Conservation (phyloP, 2,888 invertebrate species). For the Malthinus flaveolus region DNA sequence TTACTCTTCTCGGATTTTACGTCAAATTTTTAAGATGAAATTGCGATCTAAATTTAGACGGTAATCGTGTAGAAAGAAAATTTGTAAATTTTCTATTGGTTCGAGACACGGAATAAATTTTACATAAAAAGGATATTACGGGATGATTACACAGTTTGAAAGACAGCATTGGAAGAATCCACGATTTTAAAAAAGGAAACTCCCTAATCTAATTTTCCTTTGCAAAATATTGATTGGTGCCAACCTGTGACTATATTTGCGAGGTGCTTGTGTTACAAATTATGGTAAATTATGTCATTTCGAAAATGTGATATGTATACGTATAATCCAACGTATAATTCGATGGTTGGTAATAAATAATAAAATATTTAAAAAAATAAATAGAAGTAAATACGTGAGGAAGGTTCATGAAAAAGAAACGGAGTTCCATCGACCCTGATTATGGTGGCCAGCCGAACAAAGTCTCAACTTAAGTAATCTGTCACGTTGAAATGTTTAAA, state of each 20-base stretch:
- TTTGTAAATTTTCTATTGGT: no score
- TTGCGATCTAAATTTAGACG: no score
- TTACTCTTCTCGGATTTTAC: no score
- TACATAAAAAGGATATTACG: background rate
- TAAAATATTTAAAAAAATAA: constrained; percentile 3
- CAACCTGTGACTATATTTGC: constrained; percentile 22
- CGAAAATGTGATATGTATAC: background rate
- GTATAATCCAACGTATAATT: background rate
- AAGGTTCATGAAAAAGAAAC: constrained; percentile 3
- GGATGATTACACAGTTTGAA: constrained; percentile 2
- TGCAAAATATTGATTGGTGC: constrained; percentile 26
- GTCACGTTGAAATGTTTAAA: constrained; percentile 1
- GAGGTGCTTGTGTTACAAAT: constrained; percentile 15
- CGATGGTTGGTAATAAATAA: no score
- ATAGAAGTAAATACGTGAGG: constrained; percentile 9
- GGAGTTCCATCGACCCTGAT: constrained; percentile 10
- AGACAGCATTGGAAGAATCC: constrained; percentile 13
- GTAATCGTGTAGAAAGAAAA: no score
- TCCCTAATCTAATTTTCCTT: constrained; percentile 16
- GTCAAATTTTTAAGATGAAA: no score
- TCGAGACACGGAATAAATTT: no score
- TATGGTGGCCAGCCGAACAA: constrained; percentile 9
- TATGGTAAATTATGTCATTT: constrained; percentile 14
- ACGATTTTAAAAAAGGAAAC: constrained; percentile 19
- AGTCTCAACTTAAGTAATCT: constrained; percentile 11